Percentiles rank a stretch among this genome's conserved stretches.
Evolutionary conservation across 2,797 vertebrate genomes (phyloP).

Genomic region (Mus spretus): DNA sequence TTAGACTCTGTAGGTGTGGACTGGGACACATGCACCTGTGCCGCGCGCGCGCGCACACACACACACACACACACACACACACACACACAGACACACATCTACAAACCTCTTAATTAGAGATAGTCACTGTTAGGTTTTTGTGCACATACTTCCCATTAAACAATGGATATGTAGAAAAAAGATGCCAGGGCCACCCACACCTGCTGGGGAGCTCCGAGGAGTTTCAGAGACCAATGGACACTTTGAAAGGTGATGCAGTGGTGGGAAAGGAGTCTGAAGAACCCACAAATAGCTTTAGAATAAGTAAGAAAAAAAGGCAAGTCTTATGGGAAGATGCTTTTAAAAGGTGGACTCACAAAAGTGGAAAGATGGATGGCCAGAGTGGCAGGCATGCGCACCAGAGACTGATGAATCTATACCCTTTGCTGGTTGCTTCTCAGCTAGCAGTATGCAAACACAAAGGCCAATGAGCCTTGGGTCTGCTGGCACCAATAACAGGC

Average conservation of each 20-base stretch:
- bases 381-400: neutral
- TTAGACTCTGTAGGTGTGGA: neutral
- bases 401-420: neutral
- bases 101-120: neutral
- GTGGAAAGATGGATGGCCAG: neutral
- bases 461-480: neutral
- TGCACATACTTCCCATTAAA: neutral
- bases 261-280: neutral
- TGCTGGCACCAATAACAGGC: neutral
- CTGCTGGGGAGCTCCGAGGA: neutral
- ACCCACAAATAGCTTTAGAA: neutral
- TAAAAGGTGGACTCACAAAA: neutral
- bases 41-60: neutral
- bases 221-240: neutral
- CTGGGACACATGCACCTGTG: neutral
- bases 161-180: neutral
- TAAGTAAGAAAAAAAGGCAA: neutral
- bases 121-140: constrained; percentile 33
- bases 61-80: neutral
- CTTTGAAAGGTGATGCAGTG: neutral
- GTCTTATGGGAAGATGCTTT: neutral
- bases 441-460: neutral
- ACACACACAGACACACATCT: neutral
- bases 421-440: neutral
- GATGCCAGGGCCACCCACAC: neutral